Percentiles rank a stretch among this genome's conserved stretches.
Conservation (phyloP, 2,797 vertebrate genomes). For the Leptatherina wallacei region DNA sequence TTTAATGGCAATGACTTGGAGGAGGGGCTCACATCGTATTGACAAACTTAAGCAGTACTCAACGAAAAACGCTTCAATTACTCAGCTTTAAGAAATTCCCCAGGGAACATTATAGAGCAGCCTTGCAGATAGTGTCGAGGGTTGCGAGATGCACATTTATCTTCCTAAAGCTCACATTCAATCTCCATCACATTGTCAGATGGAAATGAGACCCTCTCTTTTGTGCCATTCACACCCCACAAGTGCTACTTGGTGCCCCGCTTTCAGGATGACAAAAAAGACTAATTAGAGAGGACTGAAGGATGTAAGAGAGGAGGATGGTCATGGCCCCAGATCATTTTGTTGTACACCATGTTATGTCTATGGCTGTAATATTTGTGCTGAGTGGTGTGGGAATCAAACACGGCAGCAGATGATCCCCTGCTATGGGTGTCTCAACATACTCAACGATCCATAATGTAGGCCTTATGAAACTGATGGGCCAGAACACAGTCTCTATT, state of each 20-base stretch:
- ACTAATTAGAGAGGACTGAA: slow-evolving; percentile 79
- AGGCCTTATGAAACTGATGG: slow-evolving; percentile 84
- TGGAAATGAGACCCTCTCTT: slow-evolving; percentile 80
- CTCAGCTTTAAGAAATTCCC: slow-evolving; percentile 67
- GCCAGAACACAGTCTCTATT: slow-evolving; percentile 83
- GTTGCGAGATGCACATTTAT: slow-evolving; percentile 81
- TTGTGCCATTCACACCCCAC: slow-evolving; percentile 72
- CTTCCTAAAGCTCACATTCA: slow-evolving; percentile 87
- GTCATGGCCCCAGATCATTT: slow-evolving; percentile 59
- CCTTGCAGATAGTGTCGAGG: slow-evolving; percentile 67
- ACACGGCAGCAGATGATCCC: slow-evolving; percentile 74
- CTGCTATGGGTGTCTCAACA: slow-evolving; percentile 76
- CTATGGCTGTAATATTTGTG: slow-evolving; percentile 68
- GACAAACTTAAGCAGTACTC: slow-evolving; percentile 69
- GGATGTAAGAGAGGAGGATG: slow-evolving; percentile 72
- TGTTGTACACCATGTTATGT: slow-evolving; percentile 68
- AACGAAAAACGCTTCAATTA: slow-evolving; percentile 69
- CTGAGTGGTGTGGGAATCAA: slow-evolving; percentile 61
- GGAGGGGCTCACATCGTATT: slow-evolving; percentile 57
- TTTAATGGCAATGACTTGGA: slow-evolving; percentile 37
- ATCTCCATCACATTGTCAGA: slow-evolving; percentile 85
- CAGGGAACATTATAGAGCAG: slow-evolving; percentile 50
- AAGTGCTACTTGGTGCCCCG: slow-evolving; percentile 68
- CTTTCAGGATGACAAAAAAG: slow-evolving; percentile 73
- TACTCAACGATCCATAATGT: slow-evolving; percentile 81